These are phyloP conservation scores for Trissolcus brochymenae DNA, from an alignment of 2,888 invertebrate genomes.

Conservation along the genomic window DNA sequence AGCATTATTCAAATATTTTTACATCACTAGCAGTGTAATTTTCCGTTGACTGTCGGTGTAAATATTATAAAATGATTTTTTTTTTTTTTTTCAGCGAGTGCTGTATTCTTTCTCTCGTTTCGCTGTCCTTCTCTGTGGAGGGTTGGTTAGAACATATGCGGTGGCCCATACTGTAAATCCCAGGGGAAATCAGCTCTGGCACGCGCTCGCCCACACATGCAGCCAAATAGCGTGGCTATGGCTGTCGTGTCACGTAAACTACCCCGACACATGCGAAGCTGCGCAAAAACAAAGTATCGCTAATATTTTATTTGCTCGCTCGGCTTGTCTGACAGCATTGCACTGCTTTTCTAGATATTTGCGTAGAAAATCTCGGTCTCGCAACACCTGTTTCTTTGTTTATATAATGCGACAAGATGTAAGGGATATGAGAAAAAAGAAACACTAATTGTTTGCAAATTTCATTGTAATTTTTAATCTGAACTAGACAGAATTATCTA, in stretches of 20 bases:
- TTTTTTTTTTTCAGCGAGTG: background rate
- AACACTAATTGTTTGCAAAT: no score
- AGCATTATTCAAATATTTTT: no score
- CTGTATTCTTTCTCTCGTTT: background rate
- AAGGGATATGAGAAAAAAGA: no score
- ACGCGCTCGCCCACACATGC: slow-evolving; percentile 42
- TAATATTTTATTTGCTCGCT: slow-evolving; percentile 67
- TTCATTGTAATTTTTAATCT: no score
- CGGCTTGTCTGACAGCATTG: slow-evolving; percentile 31
- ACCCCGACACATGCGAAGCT: slow-evolving; percentile 36
- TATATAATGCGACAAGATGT: slow-evolving; percentile 1
- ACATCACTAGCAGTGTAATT: no score
- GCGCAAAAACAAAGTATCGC: slow-evolving; percentile 61
- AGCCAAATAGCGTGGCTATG: slow-evolving; percentile 41
- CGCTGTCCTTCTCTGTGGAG: slow-evolving; percentile 12
- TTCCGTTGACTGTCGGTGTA: no score
- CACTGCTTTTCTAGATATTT: slow-evolving; percentile 5
- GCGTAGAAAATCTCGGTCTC: slow-evolving; percentile 17
- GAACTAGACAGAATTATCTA: no score
- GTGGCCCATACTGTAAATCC: slow-evolving; percentile 63
- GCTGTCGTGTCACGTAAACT: slow-evolving; percentile 50
- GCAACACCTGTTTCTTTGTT: slow-evolving; percentile 28
- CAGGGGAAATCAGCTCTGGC: slow-evolving; percentile 72
- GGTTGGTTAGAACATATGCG: slow-evolving; percentile 38
- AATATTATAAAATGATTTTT: no score